Base-by-base conservation (phyloP, 2,888 invertebrate genomes). In the Phanerotoma sp. region DNA sequence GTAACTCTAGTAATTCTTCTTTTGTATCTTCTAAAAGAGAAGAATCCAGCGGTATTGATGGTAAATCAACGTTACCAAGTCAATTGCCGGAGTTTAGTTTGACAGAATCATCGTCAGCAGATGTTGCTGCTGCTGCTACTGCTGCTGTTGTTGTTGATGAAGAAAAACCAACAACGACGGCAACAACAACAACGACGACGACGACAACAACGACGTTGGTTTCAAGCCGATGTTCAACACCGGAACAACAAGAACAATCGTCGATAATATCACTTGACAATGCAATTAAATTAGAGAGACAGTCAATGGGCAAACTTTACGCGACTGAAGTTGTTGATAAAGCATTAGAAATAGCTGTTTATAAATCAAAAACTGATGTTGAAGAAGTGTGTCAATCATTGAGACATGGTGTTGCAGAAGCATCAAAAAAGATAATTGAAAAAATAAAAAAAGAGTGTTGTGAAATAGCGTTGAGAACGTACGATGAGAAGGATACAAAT, bases 321-420 rank as follows among this genome's bases (percentile, higher is more conserved):
- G 77, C 77, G 0, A 75, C 71, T 4, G 71, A 77, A 42, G 77
- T 77, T 3, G 77, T 77, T 11, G 77, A 77, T 47, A 74, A 74
- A 22, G 77, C 77, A 3, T 56, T 77, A 18, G 77, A 76, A 38
- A 71, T 75, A 7, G 77, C 77, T 2, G 74, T 77, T 49, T 77
- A 76, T 50, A 77, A 76, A 51, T 77, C 77, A 4, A 77, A 77
- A 50, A 72, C 75, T 4, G 77, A 77, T 38, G 75, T 77, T 6
- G 72, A 75, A 13, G 77, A 77, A 47, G 74, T 76, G 1, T 77
- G 77, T 37, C 72, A 72, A 16, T 75, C 77, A 1, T 37, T 77
- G 9, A 65, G 75, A 11, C 65, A 64, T 9, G 77, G 69, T 0
- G 77, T 77, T 1, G 62, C 70, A 3, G 69, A 74, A 6, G 74